These are phyloP conservation scores for Stratiomys singularior DNA, from an alignment of 2,888 invertebrate species.

Conservation along the genomic window DNA sequence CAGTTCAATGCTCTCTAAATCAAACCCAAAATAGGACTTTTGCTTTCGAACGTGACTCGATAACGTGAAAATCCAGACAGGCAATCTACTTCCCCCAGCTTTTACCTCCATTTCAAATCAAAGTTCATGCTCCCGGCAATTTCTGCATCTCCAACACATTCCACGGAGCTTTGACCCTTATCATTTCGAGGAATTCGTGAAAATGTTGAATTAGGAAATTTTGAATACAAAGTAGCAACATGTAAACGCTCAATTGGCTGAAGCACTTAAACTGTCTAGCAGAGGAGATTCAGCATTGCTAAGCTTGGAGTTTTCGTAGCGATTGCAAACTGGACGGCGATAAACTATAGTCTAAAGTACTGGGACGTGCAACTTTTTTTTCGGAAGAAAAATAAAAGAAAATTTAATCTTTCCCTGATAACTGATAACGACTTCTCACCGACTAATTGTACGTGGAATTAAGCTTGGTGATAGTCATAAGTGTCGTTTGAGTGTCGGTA, in stretches of 20 bases:
- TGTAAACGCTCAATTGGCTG: background rate
- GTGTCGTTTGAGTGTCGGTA: background rate
- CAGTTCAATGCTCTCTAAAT: background rate
- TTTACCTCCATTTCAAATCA: slow-evolving; percentile 13
- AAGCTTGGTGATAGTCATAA: background rate
- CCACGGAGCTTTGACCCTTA: slow-evolving; percentile 29
- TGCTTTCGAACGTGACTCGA: background rate
- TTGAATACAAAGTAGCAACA: background rate
- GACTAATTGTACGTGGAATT: background rate
- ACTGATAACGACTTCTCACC: slow-evolving; percentile 7
- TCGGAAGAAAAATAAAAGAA: background rate
- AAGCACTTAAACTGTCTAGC: too few species aligned
- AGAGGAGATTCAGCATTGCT: background rate
- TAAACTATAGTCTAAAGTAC: slow-evolving; percentile 26
- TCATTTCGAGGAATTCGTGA: background rate
- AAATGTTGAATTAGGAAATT: background rate
- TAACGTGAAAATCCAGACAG: background rate
- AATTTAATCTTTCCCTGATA: background rate
- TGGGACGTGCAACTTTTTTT: background rate
- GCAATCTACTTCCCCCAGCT: background rate
- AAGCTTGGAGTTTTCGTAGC: background rate
- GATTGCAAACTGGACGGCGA: background rate
- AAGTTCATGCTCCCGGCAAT: background rate
- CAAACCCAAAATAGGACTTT: background rate
- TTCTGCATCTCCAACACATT: background rate